A percentile compares a stretch with the other conserved stretches of the same genome.
Evolutionary conservation across 2,888 invertebrate genomes (phyloP).

Genomic region (Melanophora roralis): DNA sequence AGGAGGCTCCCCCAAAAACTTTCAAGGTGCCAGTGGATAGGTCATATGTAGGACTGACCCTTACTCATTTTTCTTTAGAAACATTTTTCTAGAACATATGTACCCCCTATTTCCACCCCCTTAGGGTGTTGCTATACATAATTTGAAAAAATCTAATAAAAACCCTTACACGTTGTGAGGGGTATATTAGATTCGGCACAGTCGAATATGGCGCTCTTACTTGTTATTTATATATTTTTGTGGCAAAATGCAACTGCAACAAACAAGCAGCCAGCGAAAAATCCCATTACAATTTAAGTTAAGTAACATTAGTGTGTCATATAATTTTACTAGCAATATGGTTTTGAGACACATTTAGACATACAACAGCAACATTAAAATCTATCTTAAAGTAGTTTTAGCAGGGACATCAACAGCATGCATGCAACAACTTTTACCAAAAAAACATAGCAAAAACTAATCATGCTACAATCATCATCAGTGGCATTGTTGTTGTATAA

Average conservation of each 20-base stretch:
- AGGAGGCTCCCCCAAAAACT: too few species aligned
- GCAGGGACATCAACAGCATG: not conserved
- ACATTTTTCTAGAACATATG: too few species aligned
- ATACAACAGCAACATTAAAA: constrained; percentile 18
- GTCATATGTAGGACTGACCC: too few species aligned
- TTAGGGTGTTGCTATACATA: too few species aligned
- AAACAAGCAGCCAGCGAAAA: not conserved
- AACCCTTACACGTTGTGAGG: too few species aligned
- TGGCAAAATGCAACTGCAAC: not conserved
- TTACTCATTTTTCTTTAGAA: too few species aligned
- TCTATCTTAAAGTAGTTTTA: not conserved
- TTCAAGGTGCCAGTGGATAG: too few species aligned
- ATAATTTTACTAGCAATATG: constrained; percentile 55
- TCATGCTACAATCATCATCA: constrained; percentile 20
- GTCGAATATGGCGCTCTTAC: too few species aligned
- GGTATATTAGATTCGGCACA: too few species aligned
- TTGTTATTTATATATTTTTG: constrained; percentile 10
- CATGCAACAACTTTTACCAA: constrained; percentile 7
- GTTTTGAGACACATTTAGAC: constrained; percentile 49
- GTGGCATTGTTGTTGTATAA: not conserved
- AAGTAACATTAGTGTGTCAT: constrained; percentile 59
- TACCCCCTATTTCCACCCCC: too few species aligned
- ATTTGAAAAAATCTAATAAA: too few species aligned
- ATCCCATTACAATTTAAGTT: constrained; percentile 51
- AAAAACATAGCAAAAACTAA: not conserved